Evolutionary conservation across 2,113 vertebrate genomes (phyloP).

Genomic region (Petromus typicus): DNA sequence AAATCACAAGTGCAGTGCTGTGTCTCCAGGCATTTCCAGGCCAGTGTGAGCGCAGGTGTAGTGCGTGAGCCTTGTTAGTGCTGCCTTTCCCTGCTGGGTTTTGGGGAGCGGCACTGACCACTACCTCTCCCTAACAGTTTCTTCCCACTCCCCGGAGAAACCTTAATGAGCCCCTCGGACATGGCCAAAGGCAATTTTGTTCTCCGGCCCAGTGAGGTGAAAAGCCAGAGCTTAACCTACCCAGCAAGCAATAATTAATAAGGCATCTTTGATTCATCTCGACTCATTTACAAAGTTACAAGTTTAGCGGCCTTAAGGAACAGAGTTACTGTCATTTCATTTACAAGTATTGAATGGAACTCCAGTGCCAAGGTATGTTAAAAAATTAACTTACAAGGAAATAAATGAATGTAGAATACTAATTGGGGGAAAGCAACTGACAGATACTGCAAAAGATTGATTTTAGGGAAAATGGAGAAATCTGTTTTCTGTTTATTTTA

Average conservation of each 20-base stretch:
- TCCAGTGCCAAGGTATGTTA: slow-evolving; percentile 83
- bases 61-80: slow-evolving; percentile 89
- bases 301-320: slow-evolving; percentile 78
- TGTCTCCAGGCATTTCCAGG: slow-evolving; percentile 88
- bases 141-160: slow-evolving; percentile 93
- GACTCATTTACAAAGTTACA: slow-evolving; percentile 92
- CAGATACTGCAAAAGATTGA: slow-evolving; percentile 88
- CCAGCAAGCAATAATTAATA: slow-evolving; percentile 97
- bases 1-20: slow-evolving; percentile 88
- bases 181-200: slow-evolving; percentile 95
- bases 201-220: slow-evolving; percentile 94
- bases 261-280: slow-evolving; percentile 89
- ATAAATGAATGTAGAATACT: slow-evolving; percentile 89
- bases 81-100: slow-evolving; percentile 85
- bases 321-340: slow-evolving; percentile 84
- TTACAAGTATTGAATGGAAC: slow-evolving; percentile 88
- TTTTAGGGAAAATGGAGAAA: slow-evolving; percentile 88
- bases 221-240: slow-evolving; percentile 95
- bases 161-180: slow-evolving; percentile 97
- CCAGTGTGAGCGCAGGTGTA: slow-evolving; percentile 94
- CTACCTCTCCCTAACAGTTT: slow-evolving; percentile 95
- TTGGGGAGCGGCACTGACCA: slow-evolving; percentile 90
- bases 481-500: slow-evolving; percentile 90
- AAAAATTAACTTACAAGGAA: slow-evolving; percentile 86
- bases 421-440: slow-evolving; percentile 87